Percentiles rank a stretch among this genome's conserved stretches.
Conservation (phyloP, 2,888 invertebrate genomes). For the Stictocephala bisonia region DNA sequence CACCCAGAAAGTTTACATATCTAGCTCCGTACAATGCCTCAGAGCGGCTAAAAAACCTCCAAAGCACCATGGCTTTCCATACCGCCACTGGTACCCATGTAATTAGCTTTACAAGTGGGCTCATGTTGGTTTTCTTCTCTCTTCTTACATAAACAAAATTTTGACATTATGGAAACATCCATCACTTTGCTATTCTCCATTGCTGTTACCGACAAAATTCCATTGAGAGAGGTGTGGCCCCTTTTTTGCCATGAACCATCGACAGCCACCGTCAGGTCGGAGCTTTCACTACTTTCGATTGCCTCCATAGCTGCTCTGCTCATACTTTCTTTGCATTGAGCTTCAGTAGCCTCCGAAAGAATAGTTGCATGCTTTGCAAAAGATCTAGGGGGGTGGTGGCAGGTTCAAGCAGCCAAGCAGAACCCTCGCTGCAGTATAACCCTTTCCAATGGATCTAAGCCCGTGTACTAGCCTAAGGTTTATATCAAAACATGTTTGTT, state of each 20-base stretch:
- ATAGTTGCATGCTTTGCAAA: not conserved
- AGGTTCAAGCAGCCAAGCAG: slow-evolving; percentile 36
- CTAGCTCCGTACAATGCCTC: slow-evolving; percentile 40
- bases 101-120: slow-evolving; percentile 13
- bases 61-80: slow-evolving; percentile 25
- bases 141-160: slow-evolving; percentile 3
- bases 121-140: slow-evolving; percentile 36
- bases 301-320: slow-evolving; percentile 30
- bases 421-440: slow-evolving; percentile 37
- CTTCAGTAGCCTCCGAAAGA: slow-evolving; percentile 7
- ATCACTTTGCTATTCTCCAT: slow-evolving; percentile 37
- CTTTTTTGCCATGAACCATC: slow-evolving; percentile 49
- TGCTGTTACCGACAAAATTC: slow-evolving; percentile 35
- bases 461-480: slow-evolving; percentile 35
- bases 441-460: slow-evolving; percentile 31
- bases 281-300: slow-evolving; percentile 10
- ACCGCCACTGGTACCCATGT: slow-evolving; percentile 18
- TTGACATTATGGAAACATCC: slow-evolving; percentile 8
- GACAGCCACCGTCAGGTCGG: slow-evolving; percentile 17
- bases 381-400: slow-evolving; percentile 27
- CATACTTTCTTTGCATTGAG: slow-evolving; percentile 34
- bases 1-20: slow-evolving; percentile 49
- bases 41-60: slow-evolving; percentile 16
- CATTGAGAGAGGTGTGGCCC: slow-evolving; percentile 40
- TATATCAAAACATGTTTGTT: slow-evolving; percentile 27